Evolutionary conservation across 2,797 vertebrate genomes (phyloP).

Genomic region (Lepus oiostolus): DNA sequence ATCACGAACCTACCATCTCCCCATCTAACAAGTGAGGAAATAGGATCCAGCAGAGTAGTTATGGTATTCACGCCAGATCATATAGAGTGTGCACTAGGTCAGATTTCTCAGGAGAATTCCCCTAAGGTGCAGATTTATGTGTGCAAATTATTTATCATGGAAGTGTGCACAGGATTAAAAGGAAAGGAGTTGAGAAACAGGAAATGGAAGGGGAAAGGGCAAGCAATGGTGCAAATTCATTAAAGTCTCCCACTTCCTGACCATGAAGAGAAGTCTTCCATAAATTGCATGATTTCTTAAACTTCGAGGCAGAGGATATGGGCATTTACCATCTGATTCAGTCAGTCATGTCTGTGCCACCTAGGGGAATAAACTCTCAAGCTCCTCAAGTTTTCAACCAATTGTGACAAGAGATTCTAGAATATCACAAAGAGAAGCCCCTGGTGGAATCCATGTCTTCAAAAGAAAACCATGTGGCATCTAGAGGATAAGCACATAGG

Average conservation of each 20-base stretch:
- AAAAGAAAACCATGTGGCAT: not conserved
- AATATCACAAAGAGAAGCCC: not conserved
- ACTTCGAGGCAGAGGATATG: not conserved
- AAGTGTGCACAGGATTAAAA: not conserved
- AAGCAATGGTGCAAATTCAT: not conserved
- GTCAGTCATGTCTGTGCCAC: not conserved
- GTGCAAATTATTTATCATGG: not conserved
- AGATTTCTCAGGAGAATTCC: constrained; percentile 27
- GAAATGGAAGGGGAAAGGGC: not conserved
- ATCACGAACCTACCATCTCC: not conserved
- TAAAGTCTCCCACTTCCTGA: not conserved
- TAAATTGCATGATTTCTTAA: not conserved
- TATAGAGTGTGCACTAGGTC: not conserved
- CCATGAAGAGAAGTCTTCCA: not conserved
- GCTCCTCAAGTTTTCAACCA: not conserved
- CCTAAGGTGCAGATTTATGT: not conserved
- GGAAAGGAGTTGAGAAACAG: not conserved
- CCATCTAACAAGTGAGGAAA: constrained; percentile 25
- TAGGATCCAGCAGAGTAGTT: not conserved
- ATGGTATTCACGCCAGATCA: not conserved
- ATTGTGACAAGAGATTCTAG: not conserved
- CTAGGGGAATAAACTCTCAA: not conserved
- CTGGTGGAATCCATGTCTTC: not conserved
- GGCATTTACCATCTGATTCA: not conserved
- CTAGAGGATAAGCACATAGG: not conserved